Evolutionary conservation across 1,140 invertebrate genomes (phyloP).

Genomic region (Papilio machaon): DNA sequence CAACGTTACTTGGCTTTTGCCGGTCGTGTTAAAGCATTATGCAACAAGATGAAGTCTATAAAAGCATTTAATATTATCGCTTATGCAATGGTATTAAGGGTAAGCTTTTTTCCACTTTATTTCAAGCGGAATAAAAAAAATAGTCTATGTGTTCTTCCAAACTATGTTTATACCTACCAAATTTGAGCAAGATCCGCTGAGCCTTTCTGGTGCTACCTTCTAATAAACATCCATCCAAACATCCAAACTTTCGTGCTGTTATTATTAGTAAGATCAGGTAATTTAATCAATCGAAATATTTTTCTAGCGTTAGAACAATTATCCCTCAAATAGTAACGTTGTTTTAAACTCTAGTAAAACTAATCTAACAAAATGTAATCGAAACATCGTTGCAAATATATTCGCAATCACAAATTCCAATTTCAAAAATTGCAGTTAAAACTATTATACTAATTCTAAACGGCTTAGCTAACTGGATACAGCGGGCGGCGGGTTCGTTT

Average conservation of each 20-base stretch:
- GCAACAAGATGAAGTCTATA: slow-evolving; percentile 34
- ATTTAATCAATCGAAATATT: not conserved
- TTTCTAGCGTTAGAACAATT: not conserved
- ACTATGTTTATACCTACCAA: no score
- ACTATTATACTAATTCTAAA: slow-evolving; percentile 16
- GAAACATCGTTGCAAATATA: not conserved
- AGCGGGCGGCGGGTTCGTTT: slow-evolving; percentile 43
- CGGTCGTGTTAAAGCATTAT: slow-evolving; percentile 29
- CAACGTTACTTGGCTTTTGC: slow-evolving; percentile 32
- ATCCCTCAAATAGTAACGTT: not conserved
- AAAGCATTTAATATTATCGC: slow-evolving; percentile 15
- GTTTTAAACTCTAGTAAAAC: not conserved
- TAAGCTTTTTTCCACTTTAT: not conserved
- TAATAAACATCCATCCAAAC: no score
- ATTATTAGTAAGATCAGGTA: no score
- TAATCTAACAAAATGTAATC: not conserved
- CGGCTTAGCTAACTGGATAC: slow-evolving; percentile 44
- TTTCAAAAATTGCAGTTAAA: slow-evolving; percentile 8
- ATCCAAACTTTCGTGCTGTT: no score
- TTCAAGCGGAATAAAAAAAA: no score
- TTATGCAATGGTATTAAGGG: slow-evolving; percentile 1
- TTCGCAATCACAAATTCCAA: not conserved
- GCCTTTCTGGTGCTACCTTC: no score
- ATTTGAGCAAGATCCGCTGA: no score
- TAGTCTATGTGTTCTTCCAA: no score